Conservation (phyloP, 2,113 vertebrate species). For the Oncorhynchus tshawytscha region DNA sequence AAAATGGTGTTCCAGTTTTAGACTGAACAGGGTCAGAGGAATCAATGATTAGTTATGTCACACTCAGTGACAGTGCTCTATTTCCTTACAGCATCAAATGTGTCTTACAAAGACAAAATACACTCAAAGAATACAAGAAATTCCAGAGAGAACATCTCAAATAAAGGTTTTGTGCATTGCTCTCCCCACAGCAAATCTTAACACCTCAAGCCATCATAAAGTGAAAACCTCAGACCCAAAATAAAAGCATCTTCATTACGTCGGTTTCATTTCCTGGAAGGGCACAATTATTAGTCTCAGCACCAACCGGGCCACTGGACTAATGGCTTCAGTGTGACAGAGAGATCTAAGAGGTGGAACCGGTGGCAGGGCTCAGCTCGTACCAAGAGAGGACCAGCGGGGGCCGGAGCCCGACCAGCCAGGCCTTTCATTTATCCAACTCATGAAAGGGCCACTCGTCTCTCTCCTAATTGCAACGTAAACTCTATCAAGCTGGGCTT, state of each 20-base stretch:
- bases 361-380: conserved; percentile 23
- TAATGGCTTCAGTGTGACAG: conserved; percentile 61
- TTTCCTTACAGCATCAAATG: too few relatives aligned
- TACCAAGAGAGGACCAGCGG: conserved; percentile 58
- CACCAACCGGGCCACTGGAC: conserved; percentile 33
- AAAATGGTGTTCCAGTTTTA: too few relatives aligned
- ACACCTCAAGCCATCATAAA: not conserved
- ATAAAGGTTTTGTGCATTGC: conserved; percentile 3
- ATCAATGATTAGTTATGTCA: too few relatives aligned
- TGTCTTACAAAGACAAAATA: too few relatives aligned
- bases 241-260: conserved; percentile 22
- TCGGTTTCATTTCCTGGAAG: conserved; percentile 54
- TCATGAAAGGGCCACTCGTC: conserved; percentile 58
- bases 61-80: too few relatives aligned
- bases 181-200: not conserved
- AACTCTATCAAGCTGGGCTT: conserved; percentile 57
- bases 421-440: conserved; percentile 45
- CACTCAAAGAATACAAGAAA: not conserved
- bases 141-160: not conserved
- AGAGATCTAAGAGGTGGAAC: conserved; percentile 52
- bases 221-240: conserved; percentile 25
- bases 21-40: too few relatives aligned
- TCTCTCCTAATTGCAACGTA: conserved; percentile 65
- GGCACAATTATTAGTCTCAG: conserved; percentile 45
- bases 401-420: conserved; percentile 43